These are phyloP conservation scores for Conchocele bisecta DNA, from an alignment of 2,888 invertebrate species.

Conservation along the genomic window DNA sequence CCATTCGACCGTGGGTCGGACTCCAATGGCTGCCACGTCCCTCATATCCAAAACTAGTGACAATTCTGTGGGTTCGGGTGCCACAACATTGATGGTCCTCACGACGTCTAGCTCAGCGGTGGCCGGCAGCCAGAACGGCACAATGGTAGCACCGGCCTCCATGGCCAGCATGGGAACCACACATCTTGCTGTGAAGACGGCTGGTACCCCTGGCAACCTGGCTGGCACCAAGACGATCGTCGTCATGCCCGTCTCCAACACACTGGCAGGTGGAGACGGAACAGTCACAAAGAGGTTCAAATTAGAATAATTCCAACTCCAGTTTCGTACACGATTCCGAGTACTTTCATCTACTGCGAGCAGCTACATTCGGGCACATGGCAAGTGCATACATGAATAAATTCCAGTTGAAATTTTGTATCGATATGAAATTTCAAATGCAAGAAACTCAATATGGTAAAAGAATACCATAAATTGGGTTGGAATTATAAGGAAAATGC, in stretches of 20 bases:
- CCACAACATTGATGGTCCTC: conserved; percentile 76
- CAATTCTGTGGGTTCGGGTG: conserved; percentile 51
- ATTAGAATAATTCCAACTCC: no score
- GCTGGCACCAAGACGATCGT: conserved; percentile 76
- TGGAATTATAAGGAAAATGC: no score
- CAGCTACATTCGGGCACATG: no score
- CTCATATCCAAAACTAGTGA: conserved; percentile 53
- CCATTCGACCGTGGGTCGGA: conserved; percentile 43
- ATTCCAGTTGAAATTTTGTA: no score
- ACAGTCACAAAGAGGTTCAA: conserved; percentile 72
- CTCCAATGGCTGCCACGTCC: conserved; percentile 46
- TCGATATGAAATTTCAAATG: no score
- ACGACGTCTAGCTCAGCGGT: conserved; percentile 63
- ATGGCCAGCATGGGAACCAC: conserved; percentile 59
- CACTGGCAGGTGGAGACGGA: conserved; percentile 66
- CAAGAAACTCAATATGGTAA: no score
- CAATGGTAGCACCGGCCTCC: conserved; percentile 48
- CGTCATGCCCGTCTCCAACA: conserved; percentile 76
- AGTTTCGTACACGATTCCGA: no score
- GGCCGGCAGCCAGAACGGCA: conserved; percentile 52
- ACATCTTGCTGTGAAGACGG: conserved; percentile 71
- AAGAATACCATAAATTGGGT: no score
- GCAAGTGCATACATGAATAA: no score
- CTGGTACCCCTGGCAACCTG: conserved; percentile 59
- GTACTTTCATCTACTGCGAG: no score